Evolutionary conservation across 2,797 vertebrate genomes (phyloP), one percentile per base, ranked within the genome.

Genomic region (Labeo calbasu): DNA sequence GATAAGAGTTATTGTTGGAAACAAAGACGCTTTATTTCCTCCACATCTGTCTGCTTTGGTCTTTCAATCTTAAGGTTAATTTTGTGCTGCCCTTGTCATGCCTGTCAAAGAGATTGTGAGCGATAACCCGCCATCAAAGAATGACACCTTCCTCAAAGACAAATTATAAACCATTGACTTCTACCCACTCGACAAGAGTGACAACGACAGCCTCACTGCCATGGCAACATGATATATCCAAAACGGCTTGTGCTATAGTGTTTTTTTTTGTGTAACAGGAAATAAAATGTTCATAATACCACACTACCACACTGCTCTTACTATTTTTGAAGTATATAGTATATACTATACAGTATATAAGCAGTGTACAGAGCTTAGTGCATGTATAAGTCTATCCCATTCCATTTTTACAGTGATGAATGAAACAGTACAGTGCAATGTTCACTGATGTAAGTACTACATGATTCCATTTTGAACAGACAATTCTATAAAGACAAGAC

Each of bases 101-200:
- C 36, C 55, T 68, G 21, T 79, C 23, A 3, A 28, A 59, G 17
- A 72, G 79, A 25, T 82, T 59, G 50, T 40, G 14, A 79, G 55
- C 13, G 69, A 84, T 82, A 84, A 66, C 69, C 70, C n/a, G 25
- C 28, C 55, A 79, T 51, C 48, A 80, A 72, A 81, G 48, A 57
- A 51, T 86, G 50, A 86, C 80, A 79, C 13, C 19, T 43, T 23
- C 19, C 28, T 76, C 78, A 82, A 79, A 65, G 57, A 63, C 71
- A 80, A 85, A 83, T 83, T 83, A 83, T 65, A 71, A 59, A 66
- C 57, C 72, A 73, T 5, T 53, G 53, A 73, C 46, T 80, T 77
- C 32, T 71, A 82, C 55, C 48, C 83, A 61, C 57, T 43, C 15
- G 17, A 23, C n/a, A 71, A 68, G 61, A 79, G 72, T 32, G 10